Conservation (phyloP, 2,888 invertebrate species). For the Trachelus troglodyta region DNA sequence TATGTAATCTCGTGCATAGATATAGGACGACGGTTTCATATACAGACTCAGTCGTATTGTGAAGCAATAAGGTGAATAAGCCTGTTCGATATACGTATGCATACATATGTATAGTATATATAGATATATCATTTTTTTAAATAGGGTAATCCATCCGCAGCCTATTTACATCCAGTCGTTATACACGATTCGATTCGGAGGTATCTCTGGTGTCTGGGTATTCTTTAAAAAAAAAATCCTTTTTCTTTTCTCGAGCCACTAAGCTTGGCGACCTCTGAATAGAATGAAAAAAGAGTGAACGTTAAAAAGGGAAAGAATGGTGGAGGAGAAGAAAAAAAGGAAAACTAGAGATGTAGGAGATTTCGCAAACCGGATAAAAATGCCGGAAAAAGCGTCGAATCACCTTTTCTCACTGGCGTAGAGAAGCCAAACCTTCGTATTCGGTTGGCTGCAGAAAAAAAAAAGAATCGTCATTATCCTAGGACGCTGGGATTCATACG, state of each 20-base stretch:
- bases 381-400: not conserved
- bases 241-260: not conserved
- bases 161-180: not conserved
- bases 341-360: not conserved
- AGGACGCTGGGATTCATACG: slow-evolving; percentile 20
- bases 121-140: not conserved
- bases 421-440: not conserved
- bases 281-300: not conserved
- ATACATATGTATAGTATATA: not conserved
- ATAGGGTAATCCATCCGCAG: not conserved
- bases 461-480: slow-evolving; percentile 18
- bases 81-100: not conserved
- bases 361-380: not conserved
- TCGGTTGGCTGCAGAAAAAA: not conserved
- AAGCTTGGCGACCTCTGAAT: not conserved
- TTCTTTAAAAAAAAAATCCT: not conserved
- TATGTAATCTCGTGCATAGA: not conserved
- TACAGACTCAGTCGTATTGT: not conserved
- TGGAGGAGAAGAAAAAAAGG: not conserved
- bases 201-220: not conserved
- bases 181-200: not conserved
- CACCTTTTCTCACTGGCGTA: not conserved
- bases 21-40: not conserved
- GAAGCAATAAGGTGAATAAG: not conserved
- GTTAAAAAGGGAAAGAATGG: not conserved